Conservation (phyloP, 37 sponge, comb jelly and placozoan species). For the Tethya wilhelma region DNA sequence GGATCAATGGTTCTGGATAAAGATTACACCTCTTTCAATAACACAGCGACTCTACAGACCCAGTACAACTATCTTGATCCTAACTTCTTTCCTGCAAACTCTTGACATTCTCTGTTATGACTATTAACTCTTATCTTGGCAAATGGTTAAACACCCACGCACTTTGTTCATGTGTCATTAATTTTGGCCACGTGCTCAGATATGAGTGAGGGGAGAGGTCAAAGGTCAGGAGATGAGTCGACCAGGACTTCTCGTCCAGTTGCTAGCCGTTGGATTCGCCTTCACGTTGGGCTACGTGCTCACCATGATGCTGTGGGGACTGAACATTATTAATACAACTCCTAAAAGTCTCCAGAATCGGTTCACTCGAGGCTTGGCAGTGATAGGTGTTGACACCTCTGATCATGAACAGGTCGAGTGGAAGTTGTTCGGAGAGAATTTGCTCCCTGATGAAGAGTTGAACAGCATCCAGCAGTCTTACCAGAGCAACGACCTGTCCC, state of each 20-base stretch:
- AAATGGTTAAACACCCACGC: no score
- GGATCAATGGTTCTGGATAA: conserved; percentile 34
- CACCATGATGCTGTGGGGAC: not conserved
- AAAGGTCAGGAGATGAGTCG: not conserved
- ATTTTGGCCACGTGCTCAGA: no score
- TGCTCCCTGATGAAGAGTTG: not conserved
- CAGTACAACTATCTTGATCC: conserved; percentile 81
- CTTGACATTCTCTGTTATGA: not conserved
- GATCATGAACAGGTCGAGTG: conserved; percentile 13
- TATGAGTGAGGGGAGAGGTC: not conserved
- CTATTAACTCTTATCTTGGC: not conserved
- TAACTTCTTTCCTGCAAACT: conserved; percentile 66
- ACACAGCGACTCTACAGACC: conserved; percentile 3
- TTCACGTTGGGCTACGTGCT: not conserved
- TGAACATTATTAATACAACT: no score
- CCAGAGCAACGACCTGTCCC: not conserved
- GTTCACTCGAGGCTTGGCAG: no score
- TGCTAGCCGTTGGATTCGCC: not conserved
- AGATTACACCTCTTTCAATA: conserved; percentile 59
- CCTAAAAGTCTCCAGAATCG: no score
- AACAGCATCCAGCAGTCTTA: not conserved
- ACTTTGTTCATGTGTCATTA: no score
- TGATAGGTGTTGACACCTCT: no score
- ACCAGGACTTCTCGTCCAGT: no score
- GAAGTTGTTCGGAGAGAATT: conserved; percentile 4